A percentile compares a stretch with the other conserved stretches of the same genome.
Conservation (phyloP, 2,888 invertebrate genomes). For the Sclerodermus sp. region DNA sequence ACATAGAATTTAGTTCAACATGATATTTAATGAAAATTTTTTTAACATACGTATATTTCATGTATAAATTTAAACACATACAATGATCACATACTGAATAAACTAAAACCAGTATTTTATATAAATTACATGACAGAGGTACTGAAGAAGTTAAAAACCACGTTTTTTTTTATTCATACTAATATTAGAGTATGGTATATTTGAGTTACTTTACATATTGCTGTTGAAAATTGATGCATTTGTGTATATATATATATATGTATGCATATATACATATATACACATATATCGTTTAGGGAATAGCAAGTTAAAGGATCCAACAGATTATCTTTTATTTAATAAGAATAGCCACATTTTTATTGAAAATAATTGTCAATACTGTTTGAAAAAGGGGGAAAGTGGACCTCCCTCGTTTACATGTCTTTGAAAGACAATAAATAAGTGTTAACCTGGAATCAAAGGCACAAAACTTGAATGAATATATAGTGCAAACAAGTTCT, state of each 20-base stretch:
- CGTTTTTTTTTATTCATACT: no score
- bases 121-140: no score
- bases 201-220: no score
- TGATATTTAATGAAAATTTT: not conserved
- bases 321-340: slow-evolving; percentile 50
- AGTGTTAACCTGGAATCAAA: slow-evolving; percentile 45
- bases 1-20: not conserved
- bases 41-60: not conserved
- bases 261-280: no score
- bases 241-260: no score
- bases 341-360: slow-evolving; percentile 52
- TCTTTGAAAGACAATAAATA: slow-evolving; percentile 27
- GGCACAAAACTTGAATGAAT: slow-evolving; percentile 48
- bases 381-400: slow-evolving; percentile 34
- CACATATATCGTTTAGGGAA: slow-evolving; percentile 2
- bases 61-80: no score
- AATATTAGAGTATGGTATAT: no score
- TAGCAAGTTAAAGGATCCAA: slow-evolving; percentile 7
- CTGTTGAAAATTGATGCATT: no score
- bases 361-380: slow-evolving; percentile 45
- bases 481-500: slow-evolving; percentile 46
- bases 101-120: no score
- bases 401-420: slow-evolving; percentile 14
- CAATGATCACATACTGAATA: no score
- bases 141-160: no score